Conservation (phyloP, 2,888 invertebrate genomes). For the Plagodis pulveraria region DNA sequence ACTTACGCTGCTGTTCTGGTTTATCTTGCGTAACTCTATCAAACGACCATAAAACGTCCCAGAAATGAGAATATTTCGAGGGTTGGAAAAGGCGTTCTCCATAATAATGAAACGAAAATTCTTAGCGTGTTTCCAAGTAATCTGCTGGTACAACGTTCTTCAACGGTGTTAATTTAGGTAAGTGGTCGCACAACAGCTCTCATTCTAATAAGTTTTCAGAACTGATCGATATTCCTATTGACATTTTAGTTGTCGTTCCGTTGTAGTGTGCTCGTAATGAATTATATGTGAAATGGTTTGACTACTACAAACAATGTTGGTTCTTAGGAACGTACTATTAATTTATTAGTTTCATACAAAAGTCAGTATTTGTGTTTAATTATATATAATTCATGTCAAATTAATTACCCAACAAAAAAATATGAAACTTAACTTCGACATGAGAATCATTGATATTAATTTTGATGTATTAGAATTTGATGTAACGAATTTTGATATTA, state of each 20-base stretch:
- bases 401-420: no score
- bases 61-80: slow-evolving; percentile 12
- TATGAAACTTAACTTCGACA: no score
- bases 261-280: background rate
- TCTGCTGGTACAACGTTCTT: slow-evolving; percentile 36
- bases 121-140: slow-evolving; percentile 19
- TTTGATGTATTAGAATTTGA: no score
- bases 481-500: no score
- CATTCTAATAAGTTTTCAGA: slow-evolving; percentile 22
- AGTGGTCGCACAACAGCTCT: slow-evolving; percentile 33
- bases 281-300: background rate
- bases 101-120: slow-evolving; percentile 35
- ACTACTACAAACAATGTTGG: no score
- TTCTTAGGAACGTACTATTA: no score
- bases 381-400: no score
- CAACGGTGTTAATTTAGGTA: slow-evolving; percentile 41
- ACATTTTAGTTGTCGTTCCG: slow-evolving; percentile 4
- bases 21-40: slow-evolving; percentile 12
- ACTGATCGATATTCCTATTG: slow-evolving; percentile 35
- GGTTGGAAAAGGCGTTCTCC: slow-evolving; percentile 7
- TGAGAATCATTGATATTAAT: no score
- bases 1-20: slow-evolving; percentile 6
- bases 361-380: no score
- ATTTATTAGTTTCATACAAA: no score
- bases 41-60: slow-evolving; percentile 14